These are phyloP conservation scores for Drosophila pseudotalamancana DNA, from an alignment of 2,888 invertebrate genomes.

Conservation along the genomic window DNA sequence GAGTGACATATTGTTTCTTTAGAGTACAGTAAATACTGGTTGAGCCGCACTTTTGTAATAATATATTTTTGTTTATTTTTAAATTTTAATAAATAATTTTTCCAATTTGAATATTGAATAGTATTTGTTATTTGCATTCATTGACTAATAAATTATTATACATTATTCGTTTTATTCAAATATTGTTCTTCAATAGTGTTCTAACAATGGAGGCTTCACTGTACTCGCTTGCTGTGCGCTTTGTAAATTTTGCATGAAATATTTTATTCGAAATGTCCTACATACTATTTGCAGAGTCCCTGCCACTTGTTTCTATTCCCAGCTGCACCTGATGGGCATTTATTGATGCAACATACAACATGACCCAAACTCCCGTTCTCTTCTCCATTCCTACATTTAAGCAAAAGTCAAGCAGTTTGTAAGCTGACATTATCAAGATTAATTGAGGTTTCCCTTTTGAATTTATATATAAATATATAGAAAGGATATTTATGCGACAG, in stretches of 20 bases:
- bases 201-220: too few species aligned
- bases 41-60: too few species aligned
- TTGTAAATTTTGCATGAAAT: slow-evolving; percentile 77
- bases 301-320: slow-evolving; percentile 63
- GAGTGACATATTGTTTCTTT: slow-evolving; percentile 79
- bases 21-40: too few species aligned
- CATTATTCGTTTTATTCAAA: too few species aligned
- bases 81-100: too few species aligned
- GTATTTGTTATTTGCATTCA: too few species aligned
- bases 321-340: slow-evolving; percentile 64
- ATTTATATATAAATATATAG: slow-evolving; percentile 15
- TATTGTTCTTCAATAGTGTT: too few species aligned
- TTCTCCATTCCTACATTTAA: not conserved
- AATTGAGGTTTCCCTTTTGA: slow-evolving; percentile 44
- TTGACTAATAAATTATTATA: too few species aligned
- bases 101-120: too few species aligned
- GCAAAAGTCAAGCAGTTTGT: slow-evolving; percentile 59
- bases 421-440: slow-evolving; percentile 66
- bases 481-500: slow-evolving; percentile 22
- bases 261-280: slow-evolving; percentile 73
- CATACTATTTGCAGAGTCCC: slow-evolving; percentile 42
- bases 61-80: too few species aligned
- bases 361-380: not conserved
- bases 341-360: slow-evolving; percentile 29
- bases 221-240: too few species aligned